Conservation (phyloP, 53 echinoderm and acorn worm genomes). For the Crossaster papposus region DNA sequence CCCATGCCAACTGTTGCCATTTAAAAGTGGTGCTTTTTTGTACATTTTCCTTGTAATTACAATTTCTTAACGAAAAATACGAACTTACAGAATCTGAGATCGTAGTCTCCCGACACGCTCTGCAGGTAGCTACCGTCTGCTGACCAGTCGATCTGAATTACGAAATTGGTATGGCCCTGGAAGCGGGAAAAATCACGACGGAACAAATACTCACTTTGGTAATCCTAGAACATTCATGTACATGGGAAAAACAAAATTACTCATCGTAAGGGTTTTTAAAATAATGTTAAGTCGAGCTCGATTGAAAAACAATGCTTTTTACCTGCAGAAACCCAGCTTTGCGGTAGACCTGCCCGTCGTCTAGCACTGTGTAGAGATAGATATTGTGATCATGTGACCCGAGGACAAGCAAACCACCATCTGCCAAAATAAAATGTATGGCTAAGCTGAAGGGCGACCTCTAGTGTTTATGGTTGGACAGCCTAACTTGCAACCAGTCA, state of each 20-base stretch:
- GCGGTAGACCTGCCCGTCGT: constrained; percentile 94
- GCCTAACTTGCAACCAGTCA: constrained; percentile 14
- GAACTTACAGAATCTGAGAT: constrained; percentile 88
- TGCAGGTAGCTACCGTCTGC: constrained; percentile 72
- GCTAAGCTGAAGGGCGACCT: constrained; percentile 4
- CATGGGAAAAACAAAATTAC: too few species aligned
- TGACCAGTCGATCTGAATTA: constrained; percentile 94
- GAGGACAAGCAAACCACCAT: constrained; percentile 77
- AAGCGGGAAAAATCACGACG: background rate
- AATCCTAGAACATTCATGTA: too few species aligned
- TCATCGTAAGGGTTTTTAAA: too few species aligned
- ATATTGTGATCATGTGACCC: constrained; percentile 93
- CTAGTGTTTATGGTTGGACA: background rate
- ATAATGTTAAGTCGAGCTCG: background rate
- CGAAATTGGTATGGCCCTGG: constrained; percentile 81
- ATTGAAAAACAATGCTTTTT: background rate
- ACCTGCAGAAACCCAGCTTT: constrained; percentile 80
- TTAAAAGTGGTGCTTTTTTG: background rate
- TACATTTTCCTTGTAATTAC: background rate
- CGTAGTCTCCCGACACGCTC: constrained; percentile 89
- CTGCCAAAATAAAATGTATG: constrained; percentile 38
- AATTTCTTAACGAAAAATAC: background rate
- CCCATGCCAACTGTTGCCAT: too few species aligned
- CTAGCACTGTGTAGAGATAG: constrained; percentile 90
- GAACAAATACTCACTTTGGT: background rate